Evolutionary conservation across 92 coral and sea anemone genomes (phyloP), one percentile per base, ranked within the genome.

Genomic region (Chrysogorgia sp.): DNA sequence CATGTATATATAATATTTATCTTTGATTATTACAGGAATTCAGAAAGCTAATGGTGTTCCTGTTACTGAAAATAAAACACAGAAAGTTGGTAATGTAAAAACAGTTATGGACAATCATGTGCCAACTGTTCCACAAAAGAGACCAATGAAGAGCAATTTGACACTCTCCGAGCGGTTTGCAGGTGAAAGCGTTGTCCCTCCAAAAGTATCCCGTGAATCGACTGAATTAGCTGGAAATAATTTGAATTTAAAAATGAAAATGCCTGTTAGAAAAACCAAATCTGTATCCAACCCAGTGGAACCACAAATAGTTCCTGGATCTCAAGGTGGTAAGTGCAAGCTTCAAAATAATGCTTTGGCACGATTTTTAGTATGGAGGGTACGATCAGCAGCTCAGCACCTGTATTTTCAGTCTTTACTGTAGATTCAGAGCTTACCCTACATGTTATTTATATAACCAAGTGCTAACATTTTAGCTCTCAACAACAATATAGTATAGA

Each of bases 101-200:
- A 41, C 37, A 33, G 19, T 59, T 72, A 53, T 65, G 12, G 65
- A 34, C 17, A 34, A 56, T 25, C 62, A 34, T 31, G 3, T 50
- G 0, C 6, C 60, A 9, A n/a, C 37, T 31, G 50, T 34, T 21
- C 50, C 79, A 0, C 53, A 52, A 55, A 72, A 72, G 33, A 40
- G 53, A 53, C 79, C 65, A 0, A 59, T 40, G 1, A 72, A 53
- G 22, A 56, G 43, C 2, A 33, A 49, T 24, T 29, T 31, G 50
- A 53, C 64, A 19, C 55, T 72, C 65, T 72, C 79, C 17, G 79
- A 72, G 22, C 35, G 79, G 3, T 72, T 72, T 72, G 79, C 65
- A 7, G 37, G 24, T 34, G 65, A 72, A n/a, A 22, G 15, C n/a
- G 65, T 22, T 56, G 19, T 28, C 22, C 66, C 34, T 20, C 33